Percentiles rank a stretch among this genome's conserved stretches.
Evolutionary conservation across 1,140 invertebrate genomes (phyloP).

Genomic region (Zaprionus davidi): DNA sequence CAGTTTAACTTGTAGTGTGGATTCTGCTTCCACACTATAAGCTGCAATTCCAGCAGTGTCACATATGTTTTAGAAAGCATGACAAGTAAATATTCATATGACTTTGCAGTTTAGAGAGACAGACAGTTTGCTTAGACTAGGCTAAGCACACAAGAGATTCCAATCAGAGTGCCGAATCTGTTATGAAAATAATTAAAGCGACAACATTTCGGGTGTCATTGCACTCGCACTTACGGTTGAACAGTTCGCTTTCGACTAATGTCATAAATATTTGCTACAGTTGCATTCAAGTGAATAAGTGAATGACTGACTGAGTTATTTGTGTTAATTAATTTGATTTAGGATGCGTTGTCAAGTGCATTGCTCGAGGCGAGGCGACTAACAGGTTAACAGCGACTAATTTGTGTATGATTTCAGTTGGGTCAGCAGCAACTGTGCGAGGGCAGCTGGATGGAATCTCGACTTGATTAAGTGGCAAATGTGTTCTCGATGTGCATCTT

Average conservation of each 20-base stretch:
- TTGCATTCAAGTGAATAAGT: conserved; percentile 11
- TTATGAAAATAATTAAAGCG: conserved; percentile 25
- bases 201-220: conserved; percentile 33
- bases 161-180: conserved; percentile 16
- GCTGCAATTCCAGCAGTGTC: neutral
- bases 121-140: neutral
- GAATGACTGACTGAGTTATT: conserved; percentile 44
- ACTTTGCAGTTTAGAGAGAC: neutral
- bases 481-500: conserved; percentile 36
- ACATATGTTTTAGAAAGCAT: conserved; percentile 3
- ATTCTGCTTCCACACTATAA: neutral
- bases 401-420: conserved; percentile 2
- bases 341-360: conserved; percentile 24
- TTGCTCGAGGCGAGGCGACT: neutral
- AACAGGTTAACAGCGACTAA: conserved; percentile 27
- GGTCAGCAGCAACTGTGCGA: neutral
- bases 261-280: conserved; percentile 47
- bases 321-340: conserved; percentile 58
- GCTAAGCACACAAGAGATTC: neutral
- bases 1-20: neutral
- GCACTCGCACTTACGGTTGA: conserved; percentile 21
- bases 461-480: neutral
- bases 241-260: conserved; percentile 41
- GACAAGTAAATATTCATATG: neutral
- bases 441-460: neutral